Evolutionary conservation across 2,797 vertebrate species (phyloP).

Genomic region (Dallia pectoralis): DNA sequence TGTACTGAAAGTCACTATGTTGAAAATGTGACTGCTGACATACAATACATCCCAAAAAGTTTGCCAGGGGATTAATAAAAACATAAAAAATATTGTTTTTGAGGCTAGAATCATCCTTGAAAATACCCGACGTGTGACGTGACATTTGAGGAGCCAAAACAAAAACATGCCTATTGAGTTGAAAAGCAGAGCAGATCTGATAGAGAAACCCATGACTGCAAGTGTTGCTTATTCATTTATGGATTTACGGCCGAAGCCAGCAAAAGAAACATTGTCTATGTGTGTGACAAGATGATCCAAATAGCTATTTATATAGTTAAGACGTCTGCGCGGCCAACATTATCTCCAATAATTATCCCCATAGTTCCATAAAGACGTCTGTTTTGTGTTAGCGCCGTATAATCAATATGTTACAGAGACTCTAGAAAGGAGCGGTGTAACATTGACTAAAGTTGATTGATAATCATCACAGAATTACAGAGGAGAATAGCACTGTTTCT

Average conservation of each 20-base stretch:
- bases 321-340: slow-evolving; percentile 27
- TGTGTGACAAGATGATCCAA: slow-evolving; percentile 50
- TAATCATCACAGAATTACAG: slow-evolving; percentile 35
- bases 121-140: slow-evolving; percentile 37
- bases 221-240: slow-evolving; percentile 50
- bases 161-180: slow-evolving; percentile 45
- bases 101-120: no score
- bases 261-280: slow-evolving; percentile 43
- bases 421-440: slow-evolving; percentile 17
- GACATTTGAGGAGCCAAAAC: slow-evolving; percentile 45
- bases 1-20: no score
- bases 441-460: slow-evolving; percentile 42
- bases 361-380: slow-evolving; percentile 27
- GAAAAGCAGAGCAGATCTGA: slow-evolving; percentile 47
- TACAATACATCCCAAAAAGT: no score
- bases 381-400: no score
- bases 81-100: no score
- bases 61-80: no score
- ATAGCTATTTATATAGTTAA: slow-evolving; percentile 44
- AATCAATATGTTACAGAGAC: slow-evolving; percentile 21
- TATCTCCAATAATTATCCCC: slow-evolving; percentile 34
- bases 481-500: slow-evolving; percentile 16
- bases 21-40: no score
- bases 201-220: slow-evolving; percentile 42
- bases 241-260: slow-evolving; percentile 54